Evolutionary conservation across 2,113 vertebrate genomes (phyloP).

Genomic region (Cryptotis parvus): DNA sequence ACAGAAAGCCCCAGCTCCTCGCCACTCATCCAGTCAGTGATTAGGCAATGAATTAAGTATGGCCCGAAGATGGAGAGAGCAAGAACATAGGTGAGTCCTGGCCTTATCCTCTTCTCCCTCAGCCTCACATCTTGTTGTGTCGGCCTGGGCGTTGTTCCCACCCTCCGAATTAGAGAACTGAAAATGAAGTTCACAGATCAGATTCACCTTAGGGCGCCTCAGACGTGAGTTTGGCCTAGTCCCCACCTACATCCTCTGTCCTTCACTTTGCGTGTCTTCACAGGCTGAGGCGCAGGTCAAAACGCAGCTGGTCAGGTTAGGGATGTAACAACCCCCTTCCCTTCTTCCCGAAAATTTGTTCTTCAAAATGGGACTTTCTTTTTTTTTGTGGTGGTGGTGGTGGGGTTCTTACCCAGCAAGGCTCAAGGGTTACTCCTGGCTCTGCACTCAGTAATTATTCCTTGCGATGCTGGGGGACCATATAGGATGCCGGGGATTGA

Average conservation of each 20-base stretch:
- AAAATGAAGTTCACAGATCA: conserved; percentile 37
- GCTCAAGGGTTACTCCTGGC: no score
- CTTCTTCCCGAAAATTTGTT: background rate
- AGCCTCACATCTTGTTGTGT: background rate
- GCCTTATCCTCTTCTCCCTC: background rate
- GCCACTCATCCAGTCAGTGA: background rate
- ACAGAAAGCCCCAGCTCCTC: background rate
- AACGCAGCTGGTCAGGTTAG: background rate
- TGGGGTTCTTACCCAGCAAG: no score
- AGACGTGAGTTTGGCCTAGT: background rate
- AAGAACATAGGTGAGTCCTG: background rate
- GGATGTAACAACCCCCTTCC: background rate
- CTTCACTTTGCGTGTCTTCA: background rate
- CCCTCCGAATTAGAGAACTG: background rate
- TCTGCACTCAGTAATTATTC: no score
- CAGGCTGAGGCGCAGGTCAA: background rate
- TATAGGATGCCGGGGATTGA: no score
- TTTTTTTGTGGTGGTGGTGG: no score
- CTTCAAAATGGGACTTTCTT: no score
- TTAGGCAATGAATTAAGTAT: background rate
- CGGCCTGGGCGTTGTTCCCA: background rate
- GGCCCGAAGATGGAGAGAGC: background rate
- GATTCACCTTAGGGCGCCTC: background rate
- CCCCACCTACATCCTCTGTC: background rate
- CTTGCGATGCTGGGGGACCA: no score